These are phyloP conservation scores for Tachystola acroxantha DNA, from an alignment of 2,888 invertebrate species.

Conservation along the genomic window DNA sequence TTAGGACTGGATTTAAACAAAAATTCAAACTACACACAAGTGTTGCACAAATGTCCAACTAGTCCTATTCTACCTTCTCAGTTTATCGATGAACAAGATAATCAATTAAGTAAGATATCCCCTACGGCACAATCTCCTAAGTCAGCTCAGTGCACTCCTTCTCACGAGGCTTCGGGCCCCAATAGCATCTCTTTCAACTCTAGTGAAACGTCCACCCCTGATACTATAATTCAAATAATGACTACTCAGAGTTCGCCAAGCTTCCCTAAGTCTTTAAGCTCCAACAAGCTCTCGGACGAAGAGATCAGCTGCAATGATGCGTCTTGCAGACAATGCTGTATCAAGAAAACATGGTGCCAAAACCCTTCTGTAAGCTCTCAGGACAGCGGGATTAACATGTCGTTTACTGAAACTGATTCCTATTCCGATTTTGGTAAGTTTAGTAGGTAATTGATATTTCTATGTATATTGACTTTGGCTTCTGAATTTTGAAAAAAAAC, in stretches of 20 bases:
- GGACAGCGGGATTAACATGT: slow-evolving; percentile 87
- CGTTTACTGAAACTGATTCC: slow-evolving; percentile 84
- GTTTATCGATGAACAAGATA: slow-evolving; percentile 52
- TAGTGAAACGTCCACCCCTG: slow-evolving; percentile 73
- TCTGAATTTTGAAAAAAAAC: neutral
- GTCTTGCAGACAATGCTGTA: slow-evolving; percentile 64
- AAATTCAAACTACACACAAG: slow-evolving; percentile 25
- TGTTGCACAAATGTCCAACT: slow-evolving; percentile 64
- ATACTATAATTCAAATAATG: slow-evolving; percentile 71
- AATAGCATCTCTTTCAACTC: slow-evolving; percentile 73
- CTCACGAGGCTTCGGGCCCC: slow-evolving; percentile 61
- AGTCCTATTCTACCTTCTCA: slow-evolving; percentile 60
- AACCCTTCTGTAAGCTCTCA: slow-evolving; percentile 86
- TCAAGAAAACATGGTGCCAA: slow-evolving; percentile 80
- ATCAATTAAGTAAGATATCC: slow-evolving; percentile 42
- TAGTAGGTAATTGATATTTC: too few species aligned
- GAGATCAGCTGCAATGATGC: slow-evolving; percentile 67
- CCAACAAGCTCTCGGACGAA: slow-evolving; percentile 79
- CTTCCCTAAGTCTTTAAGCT: slow-evolving; percentile 74
- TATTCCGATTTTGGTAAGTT: slow-evolving; percentile 66
- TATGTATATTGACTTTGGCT: neutral
- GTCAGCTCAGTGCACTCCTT: slow-evolving; percentile 63
- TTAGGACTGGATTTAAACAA: slow-evolving; percentile 57
- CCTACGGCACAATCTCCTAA: slow-evolving; percentile 57
- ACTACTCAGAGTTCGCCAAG: slow-evolving; percentile 58